Percentiles rank a stretch among this genome's conserved stretches.
These are phyloP conservation scores for Oligia strigilis DNA, from an alignment of 2,888 invertebrate species.

Conservation along the genomic window DNA sequence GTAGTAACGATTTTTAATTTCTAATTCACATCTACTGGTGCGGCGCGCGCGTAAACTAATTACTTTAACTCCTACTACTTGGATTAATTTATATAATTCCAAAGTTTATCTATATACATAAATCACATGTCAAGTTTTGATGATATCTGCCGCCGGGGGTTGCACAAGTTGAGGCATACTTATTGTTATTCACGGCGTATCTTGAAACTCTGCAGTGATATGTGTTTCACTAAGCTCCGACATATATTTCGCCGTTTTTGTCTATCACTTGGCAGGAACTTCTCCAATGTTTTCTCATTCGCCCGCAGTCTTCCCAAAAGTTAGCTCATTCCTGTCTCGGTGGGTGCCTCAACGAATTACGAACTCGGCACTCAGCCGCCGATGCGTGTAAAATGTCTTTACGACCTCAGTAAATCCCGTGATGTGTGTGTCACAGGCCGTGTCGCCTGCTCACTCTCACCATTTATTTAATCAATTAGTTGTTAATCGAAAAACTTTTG, in stretches of 20 bases:
- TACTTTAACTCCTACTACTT: slow-evolving; percentile 64
- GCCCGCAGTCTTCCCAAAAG: slow-evolving; percentile 83
- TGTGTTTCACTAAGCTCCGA: slow-evolving; percentile 81
- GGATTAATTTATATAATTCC: slow-evolving; percentile 73
- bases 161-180: slow-evolving; percentile 74
- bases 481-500: slow-evolving; percentile 86
- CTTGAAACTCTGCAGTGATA: slow-evolving; percentile 80
- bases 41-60: slow-evolving; percentile 65
- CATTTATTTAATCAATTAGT: slow-evolving; percentile 85
- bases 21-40: slow-evolving; percentile 13
- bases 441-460: slow-evolving; percentile 56
- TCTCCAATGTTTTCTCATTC: slow-evolving; percentile 88
- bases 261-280: slow-evolving; percentile 85
- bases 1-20: slow-evolving; percentile 36
- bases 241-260: slow-evolving; percentile 85
- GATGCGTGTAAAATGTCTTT: slow-evolving; percentile 88
- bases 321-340: slow-evolving; percentile 86
- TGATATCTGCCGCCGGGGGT: slow-evolving; percentile 73
- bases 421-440: slow-evolving; percentile 76
- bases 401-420: slow-evolving; percentile 81
- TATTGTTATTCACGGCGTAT: slow-evolving; percentile 83
- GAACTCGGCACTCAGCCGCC: slow-evolving; percentile 84
- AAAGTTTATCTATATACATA: slow-evolving; percentile 74
- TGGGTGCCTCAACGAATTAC: slow-evolving; percentile 84
- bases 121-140: slow-evolving; percentile 74